These are phyloP conservation scores for Plebejus argus DNA, from an alignment of 2,888 invertebrate species.

Conservation along the genomic window DNA sequence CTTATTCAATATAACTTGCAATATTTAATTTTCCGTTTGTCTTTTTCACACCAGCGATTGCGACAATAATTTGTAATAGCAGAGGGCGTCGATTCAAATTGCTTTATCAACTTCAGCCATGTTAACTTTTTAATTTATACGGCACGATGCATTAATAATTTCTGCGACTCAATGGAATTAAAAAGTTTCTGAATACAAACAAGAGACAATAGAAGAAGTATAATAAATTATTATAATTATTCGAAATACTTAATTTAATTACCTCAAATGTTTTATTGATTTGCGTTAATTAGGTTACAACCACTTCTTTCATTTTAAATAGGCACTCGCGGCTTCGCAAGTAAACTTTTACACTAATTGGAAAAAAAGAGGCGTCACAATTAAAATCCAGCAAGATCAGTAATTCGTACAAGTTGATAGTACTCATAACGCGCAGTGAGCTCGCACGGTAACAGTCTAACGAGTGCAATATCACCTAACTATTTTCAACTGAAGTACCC, in stretches of 20 bases:
- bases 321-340: not conserved
- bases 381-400: constrained; percentile 50
- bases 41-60: constrained; percentile 63
- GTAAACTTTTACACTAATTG: not conserved
- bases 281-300: not conserved
- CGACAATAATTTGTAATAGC: constrained; percentile 56
- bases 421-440: constrained; percentile 56
- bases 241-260: not conserved
- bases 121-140: constrained; percentile 51
- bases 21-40: constrained; percentile 71
- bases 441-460: constrained; percentile 60
- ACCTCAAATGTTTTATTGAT: not conserved
- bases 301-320: not conserved
- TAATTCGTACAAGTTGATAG: constrained; percentile 52
- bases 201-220: constrained; percentile 34
- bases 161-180: constrained; percentile 1
- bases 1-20: constrained; percentile 77
- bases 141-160: constrained; percentile 18
- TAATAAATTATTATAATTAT: constrained; percentile 29
- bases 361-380: constrained; percentile 33
- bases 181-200: constrained; percentile 15
- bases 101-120: constrained; percentile 44
- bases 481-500: constrained; percentile 64
- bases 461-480: constrained; percentile 72
- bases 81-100: constrained; percentile 49